These are phyloP conservation scores for Myzus persicae DNA, from an alignment of 1,140 invertebrate species.

Conservation along the genomic window DNA sequence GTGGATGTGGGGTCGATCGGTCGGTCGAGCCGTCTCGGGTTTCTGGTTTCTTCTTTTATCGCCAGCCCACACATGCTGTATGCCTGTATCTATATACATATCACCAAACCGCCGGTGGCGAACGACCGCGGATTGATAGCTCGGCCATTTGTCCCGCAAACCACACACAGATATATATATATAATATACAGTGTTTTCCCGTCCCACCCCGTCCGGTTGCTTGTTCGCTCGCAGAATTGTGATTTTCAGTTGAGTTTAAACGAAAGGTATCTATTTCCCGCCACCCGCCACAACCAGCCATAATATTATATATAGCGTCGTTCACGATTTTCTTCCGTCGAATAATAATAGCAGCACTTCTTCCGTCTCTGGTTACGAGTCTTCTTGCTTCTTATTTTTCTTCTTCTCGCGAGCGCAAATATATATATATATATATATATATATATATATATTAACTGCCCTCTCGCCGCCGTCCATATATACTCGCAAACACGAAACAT, in stretches of 20 bases:
- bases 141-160: not conserved
- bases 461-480: not conserved
- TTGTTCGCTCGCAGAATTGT: not conserved
- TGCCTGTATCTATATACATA: not conserved
- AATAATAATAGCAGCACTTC: slow-evolving; percentile 5
- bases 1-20: not conserved
- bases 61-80: not conserved
- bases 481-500: not conserved
- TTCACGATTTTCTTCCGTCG: not conserved
- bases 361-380: not conserved
- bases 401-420: not conserved
- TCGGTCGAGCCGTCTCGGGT: not conserved
- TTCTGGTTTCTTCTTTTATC: not conserved
- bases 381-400: not conserved
- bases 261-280: slow-evolving; percentile 16
- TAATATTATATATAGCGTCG: not conserved
- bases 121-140: not conserved
- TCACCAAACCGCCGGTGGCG: not conserved
- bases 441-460: not conserved
- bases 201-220: not conserved
- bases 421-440: not conserved
- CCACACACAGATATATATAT: not conserved
- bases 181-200: not conserved
- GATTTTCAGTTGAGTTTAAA: slow-evolving; percentile 2
- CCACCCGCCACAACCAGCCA: not conserved